Base-by-base conservation (phyloP, 1,140 invertebrate genomes). In the Matsumurasca onukii region DNA sequence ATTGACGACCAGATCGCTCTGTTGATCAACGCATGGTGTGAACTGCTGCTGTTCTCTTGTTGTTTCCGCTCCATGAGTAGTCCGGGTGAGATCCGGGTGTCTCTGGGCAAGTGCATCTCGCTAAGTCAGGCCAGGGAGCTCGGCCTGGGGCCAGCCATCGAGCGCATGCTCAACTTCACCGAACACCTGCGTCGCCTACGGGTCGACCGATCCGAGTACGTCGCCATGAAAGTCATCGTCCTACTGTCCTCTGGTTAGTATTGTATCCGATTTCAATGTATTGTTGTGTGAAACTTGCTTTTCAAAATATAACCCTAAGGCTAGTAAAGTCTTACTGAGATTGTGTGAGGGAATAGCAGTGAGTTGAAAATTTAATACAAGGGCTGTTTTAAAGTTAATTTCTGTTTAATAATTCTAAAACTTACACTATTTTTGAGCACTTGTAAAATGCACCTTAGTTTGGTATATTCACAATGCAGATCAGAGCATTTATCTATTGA, bases 11-110 rank as follows among this genome's bases (percentile, higher is more conserved):
- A 98, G 82, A 98, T 97, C 70, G 91, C 94, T 75, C 81, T 99
- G 72, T 86, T 99, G 45, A 97, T 98, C 74, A 98, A 98, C 80
- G 96, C 95, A 49, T 99, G 96, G 96, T 97, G 95, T 80, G 96
- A 99, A 80, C 80, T 99, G 63, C 80, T 98, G 67, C 84, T 97
- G 31, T 91, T 98, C 76, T 96, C 93, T 22, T 96, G 93, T 80
- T 95, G 93, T 77, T 95, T 93, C 81, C 88, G 92, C 31, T 94
- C 92, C 15, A 91, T 95, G 80, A 85, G 87, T 59, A 91, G 89
- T 31, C 93, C 93, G 0, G 92, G 92, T 27, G 91, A 94, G 77
- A 94, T 97, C 70, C 84, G 91, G 65, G 90, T 95, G 45, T 88
- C 89, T 17, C 83, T 88, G 31, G 89, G 88, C 17, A 88, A 92